phyloP scores from a whole-genome alignment of 2,888 invertebrate species.

The Bombyx huttoni region DNA sequence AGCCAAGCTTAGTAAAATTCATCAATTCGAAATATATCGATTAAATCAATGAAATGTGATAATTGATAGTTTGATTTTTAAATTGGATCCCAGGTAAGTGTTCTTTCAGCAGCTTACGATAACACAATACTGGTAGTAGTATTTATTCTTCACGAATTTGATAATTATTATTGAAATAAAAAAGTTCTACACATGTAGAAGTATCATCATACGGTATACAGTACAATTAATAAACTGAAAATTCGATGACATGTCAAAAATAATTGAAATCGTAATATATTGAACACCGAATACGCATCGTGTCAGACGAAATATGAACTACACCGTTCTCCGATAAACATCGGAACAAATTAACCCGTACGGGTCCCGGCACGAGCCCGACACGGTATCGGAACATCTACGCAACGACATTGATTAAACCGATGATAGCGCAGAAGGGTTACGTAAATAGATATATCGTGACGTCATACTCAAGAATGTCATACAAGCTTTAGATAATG shows the following conservation, averaged over 20 bases:
- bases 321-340: slow-evolving; percentile 19
- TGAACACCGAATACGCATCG: neutral
- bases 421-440: slow-evolving; percentile 16
- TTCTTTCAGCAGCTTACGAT: no score
- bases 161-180: no score
- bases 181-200: no score
- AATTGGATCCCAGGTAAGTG: no score
- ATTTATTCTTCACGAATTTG: no score
- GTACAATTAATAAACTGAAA: neutral
- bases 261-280: neutral
- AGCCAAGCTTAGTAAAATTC: slow-evolving; percentile 19
- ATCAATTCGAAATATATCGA: slow-evolving; percentile 2
- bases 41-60: slow-evolving; percentile 24
- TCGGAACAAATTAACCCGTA: slow-evolving; percentile 52
- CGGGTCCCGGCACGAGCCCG: slow-evolving; percentile 19
- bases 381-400: slow-evolving; percentile 37
- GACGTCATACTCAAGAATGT: neutral
- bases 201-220: slow-evolving; percentile 14
- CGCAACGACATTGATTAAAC: slow-evolving; percentile 49
- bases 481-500: neutral
- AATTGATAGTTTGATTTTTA: no score
- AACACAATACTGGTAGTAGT: no score
- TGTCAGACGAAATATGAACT: neutral
- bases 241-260: slow-evolving; percentile 12
- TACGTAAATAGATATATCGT: neutral